Base-by-base conservation (phyloP, 2,113 vertebrate species). In the Halcyon malimbica region DNA sequence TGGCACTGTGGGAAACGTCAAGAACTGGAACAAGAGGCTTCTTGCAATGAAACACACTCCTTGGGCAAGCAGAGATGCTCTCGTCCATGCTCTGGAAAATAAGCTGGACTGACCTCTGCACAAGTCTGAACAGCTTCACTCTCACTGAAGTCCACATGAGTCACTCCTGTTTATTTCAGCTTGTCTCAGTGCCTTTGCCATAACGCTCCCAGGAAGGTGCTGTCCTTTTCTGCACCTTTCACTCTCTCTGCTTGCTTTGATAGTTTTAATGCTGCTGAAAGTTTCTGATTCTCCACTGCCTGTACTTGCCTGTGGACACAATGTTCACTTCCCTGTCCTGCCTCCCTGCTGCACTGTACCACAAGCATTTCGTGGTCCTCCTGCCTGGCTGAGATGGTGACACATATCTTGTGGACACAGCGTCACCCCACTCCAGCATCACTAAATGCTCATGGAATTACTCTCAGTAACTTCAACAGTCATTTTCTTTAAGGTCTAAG, bases 261-360 rank as follows among this genome's bases (percentile, higher is more conserved):
- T 6, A 21, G 13, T 26, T 68, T 69, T 77, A 44, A 3, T 4
- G 21, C n/a, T 54, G 26, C 80, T 63, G 60, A 19, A 83, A 54
- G n/a, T 10, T 67, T 67, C 75, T 1, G 0, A 19, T 46, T 63
- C 64, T 39, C 13, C 51, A 1, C 37, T 56, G 59, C 31, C 69
- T 74, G 63, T 24, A 7, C 33, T 56, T 2, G 0, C 12, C 48
- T 50, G 8, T 4, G 13, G 5, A 42, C 19, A 0, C 39, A 60
- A 17, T 0, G 2, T 6, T 70, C 50, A 15, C 13, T 39, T 35
- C 41, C 39, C 20, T 3, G 28, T 48, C 29, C 60, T 81, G 54
- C 53, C 41, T 87, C 31, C 25, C 51, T 41, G 44, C 64, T 62
- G 42, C 71, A 23, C 42, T 12, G 53, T 19, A 37, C n/a, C 42